phyloP scores from a whole-genome alignment of 2,113 vertebrate species.

The Hypanus sabinus region DNA sequence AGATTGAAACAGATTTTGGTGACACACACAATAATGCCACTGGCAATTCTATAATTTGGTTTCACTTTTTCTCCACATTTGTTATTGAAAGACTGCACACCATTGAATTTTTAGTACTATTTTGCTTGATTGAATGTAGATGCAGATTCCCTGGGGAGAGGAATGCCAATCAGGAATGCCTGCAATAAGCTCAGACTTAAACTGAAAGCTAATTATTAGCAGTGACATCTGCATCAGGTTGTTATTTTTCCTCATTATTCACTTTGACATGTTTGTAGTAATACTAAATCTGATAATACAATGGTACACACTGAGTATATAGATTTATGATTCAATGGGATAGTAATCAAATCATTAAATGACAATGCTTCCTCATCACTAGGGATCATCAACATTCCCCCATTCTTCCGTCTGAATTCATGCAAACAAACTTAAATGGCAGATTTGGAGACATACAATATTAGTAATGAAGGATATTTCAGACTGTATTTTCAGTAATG shows the following conservation, averaged over 20 bases:
- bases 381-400: not conserved
- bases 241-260: not conserved
- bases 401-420: not conserved
- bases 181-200: not conserved
- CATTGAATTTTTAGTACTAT: not conserved
- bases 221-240: not conserved
- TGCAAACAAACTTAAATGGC: not conserved
- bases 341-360: not conserved
- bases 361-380: not conserved
- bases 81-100: not conserved
- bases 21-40: not conserved
- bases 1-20: constrained; percentile 31
- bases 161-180: not conserved
- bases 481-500: constrained; percentile 1
- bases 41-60: not conserved
- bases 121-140: not conserved
- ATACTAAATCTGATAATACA: not conserved
- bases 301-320: not conserved
- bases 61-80: not conserved
- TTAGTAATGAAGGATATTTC: not conserved
- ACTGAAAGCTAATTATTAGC: not conserved
- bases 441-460: not conserved
- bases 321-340: not conserved
- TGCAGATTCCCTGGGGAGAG: not conserved
- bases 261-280: not conserved